Base-by-base conservation (phyloP, 2,113 vertebrate species). In the Takifugu flavidus region DNA sequence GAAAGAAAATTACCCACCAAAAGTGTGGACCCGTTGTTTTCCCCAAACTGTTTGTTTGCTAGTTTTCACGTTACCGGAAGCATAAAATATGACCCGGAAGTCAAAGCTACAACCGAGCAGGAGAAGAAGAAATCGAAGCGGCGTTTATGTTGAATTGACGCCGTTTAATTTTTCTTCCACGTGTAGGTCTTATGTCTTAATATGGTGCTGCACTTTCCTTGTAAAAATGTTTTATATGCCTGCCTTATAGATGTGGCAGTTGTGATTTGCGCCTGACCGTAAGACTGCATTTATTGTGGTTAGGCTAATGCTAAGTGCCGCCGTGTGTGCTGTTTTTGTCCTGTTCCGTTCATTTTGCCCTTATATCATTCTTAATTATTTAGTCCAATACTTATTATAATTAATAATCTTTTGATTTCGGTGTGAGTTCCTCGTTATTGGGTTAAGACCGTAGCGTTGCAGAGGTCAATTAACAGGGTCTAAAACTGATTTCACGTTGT, bases 61-160 rank as follows among this genome's bases (percentile, higher is more conserved):
- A 1, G 28, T 1, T 4, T 4, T 25, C 7, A 20, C 2, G 4
- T 10, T 0, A 53, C 59, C 67, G 77, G 83, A 79, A 79, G 2
- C 44, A 28, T 5, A 54, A 49, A 15, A 1, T 63, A 3, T 69
- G 31, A 71, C 60, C 76, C 78, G 66, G 69, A 64, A 73, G 15
- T 11, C 6, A 13, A 15, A 1, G 34, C 34, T 39, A 39, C 7
- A 39, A 39, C 7, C 34, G 34, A 39, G 1, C 1, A 4, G 3
- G 3, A 39, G 34, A 39, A 39, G 34, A 39, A 34, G 5, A 4
- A 11, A 39, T 8, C 11, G 34, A 39, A 39, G 0, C 1, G 0
- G 1, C 13, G 6, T 60, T 3, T 43, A 68, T 58, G 28, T 80
- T 80, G 72, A 65, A 65, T 49, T 14, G 59, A 3, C 0, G n/a